Evolutionary conservation across 2,113 vertebrate species (phyloP).

Genomic region (Siniperca chuatsi): DNA sequence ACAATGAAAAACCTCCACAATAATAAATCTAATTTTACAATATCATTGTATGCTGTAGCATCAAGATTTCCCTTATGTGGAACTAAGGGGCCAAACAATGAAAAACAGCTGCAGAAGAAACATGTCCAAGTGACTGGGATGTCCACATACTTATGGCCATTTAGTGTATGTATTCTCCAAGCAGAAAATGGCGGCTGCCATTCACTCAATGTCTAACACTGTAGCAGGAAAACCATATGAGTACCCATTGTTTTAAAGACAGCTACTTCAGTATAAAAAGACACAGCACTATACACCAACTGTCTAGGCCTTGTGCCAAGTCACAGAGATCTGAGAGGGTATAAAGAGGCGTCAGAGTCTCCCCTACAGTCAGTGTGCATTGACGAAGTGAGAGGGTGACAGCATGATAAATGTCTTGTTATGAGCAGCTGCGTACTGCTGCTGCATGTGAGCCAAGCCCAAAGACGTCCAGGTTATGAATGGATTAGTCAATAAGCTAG

Average conservation of each 20-base stretch:
- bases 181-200: not conserved
- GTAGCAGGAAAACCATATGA: conserved; percentile 21
- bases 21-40: not conserved
- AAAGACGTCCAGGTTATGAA: conserved; percentile 74
- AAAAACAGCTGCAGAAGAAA: not conserved
- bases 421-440: conserved; percentile 36
- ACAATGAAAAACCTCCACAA: not conserved
- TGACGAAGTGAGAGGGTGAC: conserved; percentile 58
- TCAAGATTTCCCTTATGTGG: not conserved
- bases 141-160: not conserved
- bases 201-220: not conserved
- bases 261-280: conserved; percentile 17
- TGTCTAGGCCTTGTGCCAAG: conserved; percentile 25
- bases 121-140: too few relatives aligned
- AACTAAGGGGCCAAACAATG: not conserved
- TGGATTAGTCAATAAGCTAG: conserved; percentile 65
- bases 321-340: conserved; percentile 29
- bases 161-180: not conserved
- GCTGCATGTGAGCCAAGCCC: conserved; percentile 49
- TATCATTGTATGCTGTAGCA: not conserved
- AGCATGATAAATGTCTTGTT: conserved; percentile 69
- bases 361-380: conserved; percentile 22
- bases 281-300: conserved; percentile 21
- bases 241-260: not conserved
- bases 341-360: conserved; percentile 47